phyloP scores from a whole-genome alignment of 2,113 vertebrate species.

The Aythya baeri region DNA sequence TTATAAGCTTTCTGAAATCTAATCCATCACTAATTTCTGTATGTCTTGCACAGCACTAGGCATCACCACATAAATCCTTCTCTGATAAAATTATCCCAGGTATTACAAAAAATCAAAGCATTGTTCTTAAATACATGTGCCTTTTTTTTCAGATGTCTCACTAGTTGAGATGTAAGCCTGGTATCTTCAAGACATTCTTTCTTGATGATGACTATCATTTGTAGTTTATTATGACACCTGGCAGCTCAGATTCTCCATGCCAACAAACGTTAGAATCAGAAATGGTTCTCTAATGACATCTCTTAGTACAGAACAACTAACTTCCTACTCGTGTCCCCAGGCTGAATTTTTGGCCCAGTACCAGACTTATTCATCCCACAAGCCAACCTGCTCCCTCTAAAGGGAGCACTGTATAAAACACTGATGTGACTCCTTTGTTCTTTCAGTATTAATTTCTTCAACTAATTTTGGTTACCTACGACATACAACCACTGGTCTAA shows the following conservation, averaged over 20 bases:
- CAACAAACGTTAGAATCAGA: neutral
- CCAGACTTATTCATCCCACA: neutral
- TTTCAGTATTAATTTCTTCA: neutral
- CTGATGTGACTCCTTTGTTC: neutral
- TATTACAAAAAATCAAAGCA: slow-evolving; percentile 33
- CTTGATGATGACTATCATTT: neutral
- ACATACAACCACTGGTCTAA: neutral
- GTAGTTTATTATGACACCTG: neutral
- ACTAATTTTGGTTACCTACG: neutral
- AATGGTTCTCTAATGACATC: neutral
- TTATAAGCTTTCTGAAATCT: slow-evolving; percentile 54
- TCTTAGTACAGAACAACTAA: neutral
- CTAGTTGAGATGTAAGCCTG: neutral
- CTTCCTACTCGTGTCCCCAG: neutral
- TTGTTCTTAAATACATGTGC: neutral
- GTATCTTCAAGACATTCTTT: neutral
- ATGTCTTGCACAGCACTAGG: slow-evolving; percentile 6
- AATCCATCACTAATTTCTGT: slow-evolving; percentile 47
- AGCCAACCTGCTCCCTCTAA: neutral
- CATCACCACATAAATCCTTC: slow-evolving; percentile 25
- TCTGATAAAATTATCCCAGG: slow-evolving; percentile 32
- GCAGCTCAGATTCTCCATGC: neutral
- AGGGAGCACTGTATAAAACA: neutral
- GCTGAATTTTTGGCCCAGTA: neutral
- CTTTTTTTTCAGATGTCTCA: slow-evolving; percentile 21